phyloP scores from a whole-genome alignment of 2,113 vertebrate species.

The Otolemur garnettii region DNA sequence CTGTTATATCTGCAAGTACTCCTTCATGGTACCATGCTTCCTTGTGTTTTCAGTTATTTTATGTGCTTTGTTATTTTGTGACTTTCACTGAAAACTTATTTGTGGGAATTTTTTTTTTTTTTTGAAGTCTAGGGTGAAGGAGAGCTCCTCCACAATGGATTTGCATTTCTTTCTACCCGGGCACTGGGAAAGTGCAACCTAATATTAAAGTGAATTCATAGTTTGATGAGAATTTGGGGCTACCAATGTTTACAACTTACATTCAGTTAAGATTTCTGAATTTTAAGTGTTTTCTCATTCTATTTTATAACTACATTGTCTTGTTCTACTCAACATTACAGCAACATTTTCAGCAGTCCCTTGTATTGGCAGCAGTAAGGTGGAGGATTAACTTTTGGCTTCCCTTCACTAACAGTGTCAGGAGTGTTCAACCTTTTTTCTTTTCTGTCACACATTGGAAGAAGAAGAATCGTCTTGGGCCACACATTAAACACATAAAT shows the following conservation, averaged over 20 bases:
- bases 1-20: neutral
- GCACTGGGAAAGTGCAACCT: neutral
- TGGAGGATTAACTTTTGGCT: neutral
- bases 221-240: neutral
- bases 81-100: conserved; percentile 3
- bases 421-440: too few relatives aligned
- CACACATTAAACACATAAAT: too few relatives aligned
- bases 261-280: neutral
- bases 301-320: neutral
- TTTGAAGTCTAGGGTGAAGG: conserved; percentile 1
- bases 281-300: neutral
- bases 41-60: neutral
- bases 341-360: neutral
- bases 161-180: neutral
- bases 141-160: neutral
- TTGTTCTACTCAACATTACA: neutral
- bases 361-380: too few relatives aligned
- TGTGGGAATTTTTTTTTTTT: neutral
- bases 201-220: neutral
- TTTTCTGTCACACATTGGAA: too few relatives aligned
- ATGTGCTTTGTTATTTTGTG: neutral
- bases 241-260: neutral
- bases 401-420: neutral
- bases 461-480: too few relatives aligned
- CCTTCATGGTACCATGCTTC: neutral